Evolutionary conservation across 2,888 invertebrate species (phyloP).

Genomic region (Zonitis immaculata): DNA sequence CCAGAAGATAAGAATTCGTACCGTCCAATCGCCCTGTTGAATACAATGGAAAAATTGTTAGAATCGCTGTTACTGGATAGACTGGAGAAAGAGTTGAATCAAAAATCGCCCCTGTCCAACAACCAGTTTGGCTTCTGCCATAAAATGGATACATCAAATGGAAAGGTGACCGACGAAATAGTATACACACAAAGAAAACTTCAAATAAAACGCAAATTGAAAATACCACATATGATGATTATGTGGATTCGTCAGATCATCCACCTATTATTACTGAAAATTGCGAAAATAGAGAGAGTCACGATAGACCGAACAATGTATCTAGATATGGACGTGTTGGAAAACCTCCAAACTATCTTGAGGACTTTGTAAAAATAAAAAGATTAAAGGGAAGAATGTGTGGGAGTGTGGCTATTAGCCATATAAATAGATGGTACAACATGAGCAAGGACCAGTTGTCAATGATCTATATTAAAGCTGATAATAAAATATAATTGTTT

Average conservation of each 20-base stretch:
- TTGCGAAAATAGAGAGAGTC: neutral
- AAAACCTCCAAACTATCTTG: neutral
- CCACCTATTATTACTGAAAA: neutral
- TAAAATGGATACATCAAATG: neutral
- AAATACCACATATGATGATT: neutral
- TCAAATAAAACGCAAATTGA: neutral
- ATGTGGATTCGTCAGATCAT: neutral
- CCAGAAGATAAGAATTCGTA: constrained; percentile 1
- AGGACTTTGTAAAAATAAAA: neutral
- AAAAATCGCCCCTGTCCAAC: neutral
- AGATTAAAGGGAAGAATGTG: neutral
- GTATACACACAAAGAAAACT: neutral
- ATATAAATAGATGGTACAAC: no score
- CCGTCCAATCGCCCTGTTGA: constrained; percentile 10
- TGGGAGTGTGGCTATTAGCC: no score
- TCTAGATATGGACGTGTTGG: neutral
- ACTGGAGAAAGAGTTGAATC: neutral
- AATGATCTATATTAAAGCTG: no score
- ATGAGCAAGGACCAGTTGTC: no score
- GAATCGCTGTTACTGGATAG: constrained; percentile 3
- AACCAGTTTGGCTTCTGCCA: neutral
- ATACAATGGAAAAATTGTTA: constrained; percentile 10
- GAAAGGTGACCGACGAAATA: neutral
- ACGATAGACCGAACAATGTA: neutral
- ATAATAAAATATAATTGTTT: no score